A percentile compares a stretch with the other conserved stretches of the same genome.
Evolutionary conservation across 53 echinoderm and acorn worm species (phyloP).

Genomic region (Hippasteria phrygiana): DNA sequence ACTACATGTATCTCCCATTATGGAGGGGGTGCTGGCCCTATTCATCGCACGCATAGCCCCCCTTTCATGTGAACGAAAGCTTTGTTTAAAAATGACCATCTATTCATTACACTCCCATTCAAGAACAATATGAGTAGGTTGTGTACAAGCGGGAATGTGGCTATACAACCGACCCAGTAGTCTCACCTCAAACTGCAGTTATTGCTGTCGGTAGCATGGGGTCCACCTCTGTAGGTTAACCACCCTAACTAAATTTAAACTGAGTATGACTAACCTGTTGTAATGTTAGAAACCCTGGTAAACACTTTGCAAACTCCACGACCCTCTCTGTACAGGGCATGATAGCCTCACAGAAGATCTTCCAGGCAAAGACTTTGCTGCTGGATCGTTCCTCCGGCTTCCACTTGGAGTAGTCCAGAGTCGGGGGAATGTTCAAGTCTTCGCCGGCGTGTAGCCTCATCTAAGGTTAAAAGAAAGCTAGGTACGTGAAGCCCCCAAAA

Average conservation of each 20-base stretch:
- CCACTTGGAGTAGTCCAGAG: constrained; percentile 45
- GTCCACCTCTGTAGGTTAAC: neutral
- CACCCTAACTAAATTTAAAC: neutral
- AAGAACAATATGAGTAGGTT: no score
- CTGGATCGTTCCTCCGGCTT: constrained; percentile 66
- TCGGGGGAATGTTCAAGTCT: constrained; percentile 37
- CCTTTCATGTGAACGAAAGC: no score
- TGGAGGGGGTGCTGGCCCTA: no score
- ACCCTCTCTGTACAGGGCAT: constrained; percentile 84
- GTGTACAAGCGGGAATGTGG: no score
- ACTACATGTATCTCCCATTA: no score
- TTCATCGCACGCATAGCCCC: no score
- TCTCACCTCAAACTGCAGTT: no score
- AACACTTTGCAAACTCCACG: constrained; percentile 94
- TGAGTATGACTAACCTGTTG: constrained; percentile 74
- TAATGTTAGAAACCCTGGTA: constrained; percentile 89
- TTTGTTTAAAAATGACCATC: no score
- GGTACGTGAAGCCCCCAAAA: no score
- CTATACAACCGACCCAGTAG: no score
- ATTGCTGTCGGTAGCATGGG: no score
- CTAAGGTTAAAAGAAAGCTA: constrained; percentile 6
- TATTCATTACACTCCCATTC: no score
- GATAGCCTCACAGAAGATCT: constrained; percentile 84
- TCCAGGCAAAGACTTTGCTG: constrained; percentile 83
- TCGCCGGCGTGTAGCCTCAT: constrained; percentile 54